Evolutionary conservation across 2,888 invertebrate genomes (phyloP), one percentile per base, ranked within the genome.

Genomic region (Ennomos erosarius): DNA sequence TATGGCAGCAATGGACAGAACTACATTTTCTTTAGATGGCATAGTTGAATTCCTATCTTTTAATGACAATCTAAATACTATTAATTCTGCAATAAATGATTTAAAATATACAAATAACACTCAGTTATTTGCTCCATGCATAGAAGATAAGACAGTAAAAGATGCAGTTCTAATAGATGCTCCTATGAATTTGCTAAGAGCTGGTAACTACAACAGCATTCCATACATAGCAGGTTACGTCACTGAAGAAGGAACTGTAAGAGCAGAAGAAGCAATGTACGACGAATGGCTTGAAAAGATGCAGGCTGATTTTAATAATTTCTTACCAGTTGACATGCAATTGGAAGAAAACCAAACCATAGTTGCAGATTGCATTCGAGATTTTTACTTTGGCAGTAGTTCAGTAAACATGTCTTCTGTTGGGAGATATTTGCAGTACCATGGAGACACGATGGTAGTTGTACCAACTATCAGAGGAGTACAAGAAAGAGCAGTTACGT

Each of bases 61-160:
- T 0, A 83, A 85, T n/a, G 78, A 82, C 40, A 54, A 16, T 16
- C 16, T 79, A 16, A 69, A 64, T 37, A 55, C 85, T 8, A 61
- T 92, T 1, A 66, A 71, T 10, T 45, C 59, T 6, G 76, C 75
- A 0, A 65, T 91, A 9, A 75, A 60, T 3, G 78, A 77, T 0
- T 81, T 84, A 47, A 75, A 75, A 37, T 85, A 86, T 42, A 71
- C 66, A 13, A 88, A 91, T 43, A 88, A 89, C 56, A 84, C 89
- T 0, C 74, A 81, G 9, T 64, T 88, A 10, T 92, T 92, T 54
- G 90, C 88, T 0, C 92, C 92, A 1, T 92, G 92, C 52, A 69
- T 92, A 9, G 92, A 92, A 68, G 79, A 72, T 35, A 54, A 78
- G 0, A 76, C 75, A 13, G 56, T 71, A 2, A 80, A 81, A 44